Conservation (phyloP, 2,797 vertebrate species). For the Cyprinella venusta region DNA sequence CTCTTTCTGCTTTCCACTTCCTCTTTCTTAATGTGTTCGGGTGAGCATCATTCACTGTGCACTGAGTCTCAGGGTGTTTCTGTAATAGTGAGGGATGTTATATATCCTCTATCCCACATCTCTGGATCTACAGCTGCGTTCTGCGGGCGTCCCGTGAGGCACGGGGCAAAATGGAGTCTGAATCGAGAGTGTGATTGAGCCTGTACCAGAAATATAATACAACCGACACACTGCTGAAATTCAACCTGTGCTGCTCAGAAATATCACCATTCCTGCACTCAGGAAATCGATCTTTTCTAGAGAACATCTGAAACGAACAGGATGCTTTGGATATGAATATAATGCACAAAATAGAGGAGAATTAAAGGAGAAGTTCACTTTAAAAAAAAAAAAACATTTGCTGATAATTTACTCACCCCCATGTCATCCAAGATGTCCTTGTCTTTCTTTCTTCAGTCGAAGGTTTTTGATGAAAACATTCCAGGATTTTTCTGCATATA, state of each 20-base stretch:
- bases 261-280: background rate
- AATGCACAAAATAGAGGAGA: background rate
- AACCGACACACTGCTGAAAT: background rate
- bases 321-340: no score
- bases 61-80: slow-evolving; percentile 27
- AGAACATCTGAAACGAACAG: background rate
- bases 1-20: background rate
- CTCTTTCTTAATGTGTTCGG: background rate
- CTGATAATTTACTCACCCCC: no score
- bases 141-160: slow-evolving; percentile 6
- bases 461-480: no score
- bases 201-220: slow-evolving; percentile 2
- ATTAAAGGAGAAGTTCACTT: background rate
- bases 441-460: no score
- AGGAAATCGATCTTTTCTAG: background rate
- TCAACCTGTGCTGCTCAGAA: background rate
- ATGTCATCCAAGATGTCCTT: no score
- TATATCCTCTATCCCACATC: slow-evolving; percentile 38
- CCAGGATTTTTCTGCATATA: no score
- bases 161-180: slow-evolving; percentile 41
- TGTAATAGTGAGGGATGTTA: slow-evolving; percentile 35
- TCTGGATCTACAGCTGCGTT: slow-evolving; percentile 29
- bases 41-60: slow-evolving; percentile 27
- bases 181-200: slow-evolving; percentile 13
- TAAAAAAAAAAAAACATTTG: no score